Evolutionary conservation across 2,797 vertebrate species (phyloP), one percentile per base, ranked within the genome.

Genomic region (Phrynocephalus forsythii): DNA sequence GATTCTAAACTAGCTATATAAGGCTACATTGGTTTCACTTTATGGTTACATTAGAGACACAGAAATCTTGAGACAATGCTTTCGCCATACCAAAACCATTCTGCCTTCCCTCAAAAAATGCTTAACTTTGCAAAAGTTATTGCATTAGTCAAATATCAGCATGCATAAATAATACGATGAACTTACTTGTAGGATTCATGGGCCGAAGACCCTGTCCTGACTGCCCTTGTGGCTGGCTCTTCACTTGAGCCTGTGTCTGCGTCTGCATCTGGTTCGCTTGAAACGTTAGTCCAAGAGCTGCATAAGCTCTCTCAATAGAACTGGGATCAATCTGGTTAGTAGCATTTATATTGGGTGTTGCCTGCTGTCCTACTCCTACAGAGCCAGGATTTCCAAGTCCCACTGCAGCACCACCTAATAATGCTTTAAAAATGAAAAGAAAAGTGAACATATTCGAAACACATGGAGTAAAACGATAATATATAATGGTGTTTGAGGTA

Each of bases 311-410:
- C 95, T 99, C 99, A 79, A 99, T 99, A 82, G 99, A 99, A 95
- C 99, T 99, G 83, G 98, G 99, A 94, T 99, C 99, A 84, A 99
- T 99, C 96, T 99, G 98, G 96, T 96, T 99, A 72, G 98, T 96
- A 82, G 98, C 97, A 95, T 97, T 99, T 81, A 99, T 93, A 94
- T 95, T 98, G 44, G 98, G 96, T 0, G 98, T 86, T 90, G 97
- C 97, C 85, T 98, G 97, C 87, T 99, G 98, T 79, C 98, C 98
- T 78, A 98, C 98, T 0, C 98, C 97, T 67, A 98, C 97, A 0
- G 97, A 97, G 82, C 98, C 97, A 22, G 98, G 92, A 92, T 97
- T 98, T 88, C 97, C 97, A 95, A 99, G 95, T 87, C 98, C 97
- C 88, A 98, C 97, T 0, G 97, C 97, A 84, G 98, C 96, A 92